phyloP scores from a whole-genome alignment of 2,113 vertebrate species.

The Antennarius striatus region DNA sequence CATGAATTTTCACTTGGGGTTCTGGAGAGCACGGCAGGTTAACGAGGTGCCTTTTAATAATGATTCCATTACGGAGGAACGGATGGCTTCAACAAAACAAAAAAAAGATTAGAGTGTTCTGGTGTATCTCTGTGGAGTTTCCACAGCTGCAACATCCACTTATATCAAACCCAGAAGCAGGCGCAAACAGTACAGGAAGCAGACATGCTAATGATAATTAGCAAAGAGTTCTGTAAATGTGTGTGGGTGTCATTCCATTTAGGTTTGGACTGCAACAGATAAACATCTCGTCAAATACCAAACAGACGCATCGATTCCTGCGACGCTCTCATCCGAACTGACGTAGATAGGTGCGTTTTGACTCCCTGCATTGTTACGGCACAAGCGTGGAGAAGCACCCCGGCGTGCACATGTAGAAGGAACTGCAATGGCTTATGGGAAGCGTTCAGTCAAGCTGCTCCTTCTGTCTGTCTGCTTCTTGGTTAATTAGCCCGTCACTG shows the following conservation, averaged over 20 bases:
- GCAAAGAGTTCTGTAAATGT: slow-evolving; percentile 23
- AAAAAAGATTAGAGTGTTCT: slow-evolving; percentile 57
- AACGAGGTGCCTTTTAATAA: slow-evolving; percentile 76
- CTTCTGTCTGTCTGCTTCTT: slow-evolving; percentile 69
- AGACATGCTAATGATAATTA: slow-evolving; percentile 59
- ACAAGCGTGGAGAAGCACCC: neutral
- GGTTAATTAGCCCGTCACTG: slow-evolving; percentile 79
- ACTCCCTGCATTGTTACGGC: neutral
- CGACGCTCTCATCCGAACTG: neutral
- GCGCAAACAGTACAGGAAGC: slow-evolving; percentile 38
- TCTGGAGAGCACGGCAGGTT: slow-evolving; percentile 68
- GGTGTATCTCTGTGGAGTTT: slow-evolving; percentile 64
- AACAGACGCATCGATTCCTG: neutral
- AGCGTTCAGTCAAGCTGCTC: slow-evolving; percentile 61
- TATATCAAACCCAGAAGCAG: slow-evolving; percentile 27
- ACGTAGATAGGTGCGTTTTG: neutral
- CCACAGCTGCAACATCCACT: slow-evolving; percentile 31
- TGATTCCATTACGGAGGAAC: slow-evolving; percentile 70
- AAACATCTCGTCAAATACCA: too few species aligned
- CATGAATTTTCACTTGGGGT: slow-evolving; percentile 73
- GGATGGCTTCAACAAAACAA: slow-evolving; percentile 58
- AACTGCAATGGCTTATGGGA: slow-evolving; percentile 40
- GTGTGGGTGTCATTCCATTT: slow-evolving; percentile 1
- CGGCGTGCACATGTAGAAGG: slow-evolving; percentile 1
- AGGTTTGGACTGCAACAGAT: neutral